Conservation (phyloP, 2,888 invertebrate species). For the Eueremaeus valkanovi region DNA sequence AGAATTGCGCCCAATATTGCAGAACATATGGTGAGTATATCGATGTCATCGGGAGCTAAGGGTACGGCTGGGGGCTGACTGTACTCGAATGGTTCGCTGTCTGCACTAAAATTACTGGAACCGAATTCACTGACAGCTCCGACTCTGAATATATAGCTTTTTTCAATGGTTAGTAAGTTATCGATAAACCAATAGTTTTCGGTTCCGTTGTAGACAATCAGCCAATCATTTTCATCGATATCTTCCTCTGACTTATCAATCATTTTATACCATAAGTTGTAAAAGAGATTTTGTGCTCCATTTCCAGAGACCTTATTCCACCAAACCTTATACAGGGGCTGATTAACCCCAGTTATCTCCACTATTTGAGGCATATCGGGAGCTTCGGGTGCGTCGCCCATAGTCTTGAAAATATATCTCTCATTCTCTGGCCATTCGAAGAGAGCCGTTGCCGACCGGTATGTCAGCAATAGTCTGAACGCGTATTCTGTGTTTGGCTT, state of each 20-base stretch:
- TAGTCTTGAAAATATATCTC: conserved; percentile 62
- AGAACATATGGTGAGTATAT: conserved; percentile 5
- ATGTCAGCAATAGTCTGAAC: conserved; percentile 65
- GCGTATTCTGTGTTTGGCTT: conserved; percentile 72
- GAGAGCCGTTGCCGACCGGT: conserved; percentile 58
- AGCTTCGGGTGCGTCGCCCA: conserved; percentile 63
- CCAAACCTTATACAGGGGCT: conserved; percentile 66
- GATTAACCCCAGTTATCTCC: conserved; percentile 60
- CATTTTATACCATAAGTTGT: not conserved
- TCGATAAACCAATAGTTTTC: conserved; percentile 76
- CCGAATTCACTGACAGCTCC: conserved; percentile 75
- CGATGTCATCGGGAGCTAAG: conserved; percentile 7
- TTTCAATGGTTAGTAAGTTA: conserved; percentile 58
- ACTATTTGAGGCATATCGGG: conserved; percentile 73
- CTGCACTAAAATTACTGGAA: conserved; percentile 70
- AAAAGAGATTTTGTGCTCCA: conserved; percentile 45
- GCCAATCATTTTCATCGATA: conserved; percentile 48
- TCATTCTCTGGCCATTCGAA: conserved; percentile 64
- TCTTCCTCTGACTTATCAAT: not conserved
- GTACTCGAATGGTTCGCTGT: conserved; percentile 60
- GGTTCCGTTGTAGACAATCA: conserved; percentile 50
- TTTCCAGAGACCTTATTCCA: conserved; percentile 61
- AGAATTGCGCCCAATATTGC: not conserved
- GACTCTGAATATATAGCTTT: conserved; percentile 68
- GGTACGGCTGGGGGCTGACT: not conserved